These are phyloP conservation scores for Tupaia tana DNA, from an alignment of 2,113 vertebrate genomes.

Conservation along the genomic window DNA sequence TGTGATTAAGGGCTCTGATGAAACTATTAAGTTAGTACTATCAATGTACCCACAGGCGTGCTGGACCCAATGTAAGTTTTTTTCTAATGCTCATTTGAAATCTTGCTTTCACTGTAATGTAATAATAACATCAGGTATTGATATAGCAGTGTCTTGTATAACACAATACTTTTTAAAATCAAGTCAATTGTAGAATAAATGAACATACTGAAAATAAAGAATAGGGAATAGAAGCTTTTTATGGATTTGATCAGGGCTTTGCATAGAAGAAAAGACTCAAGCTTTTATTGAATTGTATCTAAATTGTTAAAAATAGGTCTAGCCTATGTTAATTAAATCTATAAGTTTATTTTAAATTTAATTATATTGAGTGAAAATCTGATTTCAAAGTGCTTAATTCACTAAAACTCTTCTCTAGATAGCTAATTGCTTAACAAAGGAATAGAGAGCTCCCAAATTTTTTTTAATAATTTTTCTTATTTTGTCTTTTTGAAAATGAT, in stretches of 20 bases:
- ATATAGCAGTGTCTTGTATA: neutral
- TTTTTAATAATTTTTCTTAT: neutral
- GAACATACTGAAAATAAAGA: neutral
- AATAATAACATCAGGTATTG: neutral
- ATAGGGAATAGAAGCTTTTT: neutral
- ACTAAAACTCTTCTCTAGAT: neutral
- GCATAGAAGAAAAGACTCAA: neutral
- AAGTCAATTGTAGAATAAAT: neutral
- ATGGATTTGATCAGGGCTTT: neutral
- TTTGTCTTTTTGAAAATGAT: neutral
- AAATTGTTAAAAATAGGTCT: neutral
- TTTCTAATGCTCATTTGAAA: neutral
- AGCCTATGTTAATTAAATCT: neutral
- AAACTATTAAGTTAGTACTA: neutral
- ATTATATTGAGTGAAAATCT: neutral
- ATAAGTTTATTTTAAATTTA: constrained; percentile 28
- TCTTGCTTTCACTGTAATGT: neutral
- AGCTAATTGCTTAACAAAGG: neutral
- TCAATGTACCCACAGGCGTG: neutral
- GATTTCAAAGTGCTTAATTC: neutral
- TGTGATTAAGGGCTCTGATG: neutral
- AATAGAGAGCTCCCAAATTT: neutral
- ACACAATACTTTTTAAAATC: neutral
- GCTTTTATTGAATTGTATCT: neutral
- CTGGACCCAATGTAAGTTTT: neutral